A percentile compares a stretch with the other conserved stretches of the same genome.
These are phyloP conservation scores for Mareca strepera DNA, from an alignment of 2,797 vertebrate species.

Conservation along the genomic window DNA sequence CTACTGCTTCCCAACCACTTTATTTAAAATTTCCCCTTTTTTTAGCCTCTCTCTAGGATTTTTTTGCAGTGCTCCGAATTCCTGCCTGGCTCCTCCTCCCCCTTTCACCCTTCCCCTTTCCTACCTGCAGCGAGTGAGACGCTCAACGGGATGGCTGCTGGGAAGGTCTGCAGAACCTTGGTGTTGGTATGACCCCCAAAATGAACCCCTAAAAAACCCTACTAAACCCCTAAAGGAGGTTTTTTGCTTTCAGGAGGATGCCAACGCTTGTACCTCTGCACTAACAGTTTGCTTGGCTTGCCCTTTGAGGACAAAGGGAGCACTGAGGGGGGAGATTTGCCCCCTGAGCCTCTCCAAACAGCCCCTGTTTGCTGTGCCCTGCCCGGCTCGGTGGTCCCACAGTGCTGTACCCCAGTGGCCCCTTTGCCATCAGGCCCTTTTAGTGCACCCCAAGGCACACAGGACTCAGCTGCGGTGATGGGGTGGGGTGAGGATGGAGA, in stretches of 20 bases:
- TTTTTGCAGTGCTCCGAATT: background rate
- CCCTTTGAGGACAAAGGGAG: background rate
- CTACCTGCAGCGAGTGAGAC: background rate
- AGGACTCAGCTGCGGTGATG: background rate
- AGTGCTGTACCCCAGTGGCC: background rate
- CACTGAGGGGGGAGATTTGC: background rate
- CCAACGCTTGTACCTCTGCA: background rate
- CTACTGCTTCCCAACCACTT: background rate
- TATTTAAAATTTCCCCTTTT: slow-evolving; percentile 5
- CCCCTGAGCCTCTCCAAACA: background rate
- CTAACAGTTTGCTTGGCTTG: background rate
- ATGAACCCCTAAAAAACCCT: too few species aligned
- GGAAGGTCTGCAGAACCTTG: background rate
- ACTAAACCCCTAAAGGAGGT: background rate
- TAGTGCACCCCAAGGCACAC: background rate
- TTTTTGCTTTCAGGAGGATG: background rate
- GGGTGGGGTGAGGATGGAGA: background rate
- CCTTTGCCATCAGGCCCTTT: background rate
- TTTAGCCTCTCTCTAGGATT: background rate
- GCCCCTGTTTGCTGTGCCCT: background rate
- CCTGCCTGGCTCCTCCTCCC: background rate
- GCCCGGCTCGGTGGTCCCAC: background rate
- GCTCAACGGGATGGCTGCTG: background rate
- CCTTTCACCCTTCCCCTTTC: background rate
- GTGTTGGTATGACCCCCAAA: background rate